These are phyloP conservation scores for Drosophila seclusa DNA, from an alignment of 2,888 invertebrate species.

Conservation along the genomic window DNA sequence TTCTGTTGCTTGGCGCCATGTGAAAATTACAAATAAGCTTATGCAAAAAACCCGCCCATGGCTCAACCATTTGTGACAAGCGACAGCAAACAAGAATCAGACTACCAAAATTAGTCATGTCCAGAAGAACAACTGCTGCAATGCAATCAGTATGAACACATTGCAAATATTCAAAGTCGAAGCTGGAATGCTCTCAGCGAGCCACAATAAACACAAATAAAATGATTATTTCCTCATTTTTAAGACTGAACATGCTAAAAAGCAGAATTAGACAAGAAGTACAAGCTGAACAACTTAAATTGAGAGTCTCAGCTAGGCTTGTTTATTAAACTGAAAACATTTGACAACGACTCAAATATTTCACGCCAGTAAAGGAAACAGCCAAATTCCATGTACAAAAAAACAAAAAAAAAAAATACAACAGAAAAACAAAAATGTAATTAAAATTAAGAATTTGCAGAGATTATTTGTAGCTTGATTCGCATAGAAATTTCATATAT, in stretches of 20 bases:
- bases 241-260: not conserved
- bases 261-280: not conserved
- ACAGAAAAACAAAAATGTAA: not conserved
- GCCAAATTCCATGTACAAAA: not conserved
- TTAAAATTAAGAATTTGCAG: not conserved
- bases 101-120: constrained; percentile 72
- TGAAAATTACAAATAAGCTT: constrained; percentile 66
- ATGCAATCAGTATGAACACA: not conserved
- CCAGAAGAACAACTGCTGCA: constrained; percentile 10
- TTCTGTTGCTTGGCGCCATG: constrained; percentile 66
- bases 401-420: not conserved
- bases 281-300: not conserved
- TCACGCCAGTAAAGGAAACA: not conserved
- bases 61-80: constrained; percentile 16
- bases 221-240: not conserved
- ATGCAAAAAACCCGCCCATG: constrained; percentile 67
- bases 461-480: not conserved
- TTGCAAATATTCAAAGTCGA: not conserved
- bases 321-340: not conserved
- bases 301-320: not conserved
- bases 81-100: constrained; percentile 19
- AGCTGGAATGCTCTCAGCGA: not conserved
- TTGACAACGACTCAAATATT: not conserved
- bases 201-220: not conserved
- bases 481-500: not conserved